Evolutionary conservation across 2,113 vertebrate genomes (phyloP).

Genomic region (Ophthalmolycus amberensis): DNA sequence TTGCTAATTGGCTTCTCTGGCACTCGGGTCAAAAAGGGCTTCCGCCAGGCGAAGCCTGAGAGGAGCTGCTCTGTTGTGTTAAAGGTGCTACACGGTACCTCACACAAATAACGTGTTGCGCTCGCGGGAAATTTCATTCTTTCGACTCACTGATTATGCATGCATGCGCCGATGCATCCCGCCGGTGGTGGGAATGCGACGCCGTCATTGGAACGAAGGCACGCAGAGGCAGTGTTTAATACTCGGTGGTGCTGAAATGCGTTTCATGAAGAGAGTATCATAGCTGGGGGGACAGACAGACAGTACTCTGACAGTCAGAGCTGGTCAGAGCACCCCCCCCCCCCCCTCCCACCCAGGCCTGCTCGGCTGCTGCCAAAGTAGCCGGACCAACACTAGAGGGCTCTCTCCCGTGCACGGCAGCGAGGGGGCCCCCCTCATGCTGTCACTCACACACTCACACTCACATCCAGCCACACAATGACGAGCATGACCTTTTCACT

Average conservation of each 20-base stretch:
- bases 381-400: slow-evolving; percentile 92
- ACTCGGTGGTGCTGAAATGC: slow-evolving; percentile 13
- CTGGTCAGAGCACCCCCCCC: slow-evolving; percentile 23
- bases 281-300: not conserved
- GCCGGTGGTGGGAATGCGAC: not conserved
- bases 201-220: not conserved
- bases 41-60: slow-evolving; percentile 17
- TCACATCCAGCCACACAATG: slow-evolving; percentile 25
- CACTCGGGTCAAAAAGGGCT: slow-evolving; percentile 68
- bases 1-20: slow-evolving; percentile 77
- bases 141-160: not conserved
- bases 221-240: not conserved
- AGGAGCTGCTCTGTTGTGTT: slow-evolving; percentile 22
- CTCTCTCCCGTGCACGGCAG: slow-evolving; percentile 79
- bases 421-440: slow-evolving; percentile 33
- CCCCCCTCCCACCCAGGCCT: not conserved
- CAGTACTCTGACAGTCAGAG: slow-evolving; percentile 27
- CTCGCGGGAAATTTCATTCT: not conserved
- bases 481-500: slow-evolving; percentile 65
- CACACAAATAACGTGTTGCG: slow-evolving; percentile 3
- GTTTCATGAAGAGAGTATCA: slow-evolving; percentile 38
- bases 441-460: slow-evolving; percentile 33
- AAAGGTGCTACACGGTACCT: not conserved
- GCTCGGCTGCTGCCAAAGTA: slow-evolving; percentile 65
- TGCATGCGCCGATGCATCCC: too few species aligned